A percentile compares a stretch with the other conserved stretches of the same genome.
These are phyloP conservation scores for Molorchus minor DNA, from an alignment of 2,888 invertebrate genomes.

Conservation along the genomic window DNA sequence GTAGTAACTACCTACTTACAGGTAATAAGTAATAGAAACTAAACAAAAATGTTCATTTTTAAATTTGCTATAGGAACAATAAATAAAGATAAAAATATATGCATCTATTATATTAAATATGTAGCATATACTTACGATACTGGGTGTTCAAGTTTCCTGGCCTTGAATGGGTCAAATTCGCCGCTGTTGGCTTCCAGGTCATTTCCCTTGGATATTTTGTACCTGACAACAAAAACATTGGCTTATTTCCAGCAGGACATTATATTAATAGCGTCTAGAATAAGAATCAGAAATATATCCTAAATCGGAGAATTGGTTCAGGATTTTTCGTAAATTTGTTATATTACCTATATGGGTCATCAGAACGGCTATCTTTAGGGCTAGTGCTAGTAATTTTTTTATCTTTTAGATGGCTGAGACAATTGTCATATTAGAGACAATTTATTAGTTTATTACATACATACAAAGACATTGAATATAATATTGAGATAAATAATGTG, in stretches of 20 bases:
- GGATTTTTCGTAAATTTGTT: not conserved
- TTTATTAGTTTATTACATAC: no score
- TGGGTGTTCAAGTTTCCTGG: conserved; percentile 76
- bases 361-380: not conserved
- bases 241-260: not conserved
- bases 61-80: not conserved
- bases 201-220: conserved; percentile 68
- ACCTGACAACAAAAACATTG: conserved; percentile 62
- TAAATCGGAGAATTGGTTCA: not conserved
- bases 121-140: conserved; percentile 75
- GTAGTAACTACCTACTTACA: not conserved
- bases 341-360: not conserved
- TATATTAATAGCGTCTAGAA: not conserved
- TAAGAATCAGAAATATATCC: not conserved
- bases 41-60: not conserved
- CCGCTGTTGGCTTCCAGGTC: conserved; percentile 67
- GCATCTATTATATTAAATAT: not conserved
- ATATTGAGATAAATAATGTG: no score
- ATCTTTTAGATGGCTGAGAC: not conserved
- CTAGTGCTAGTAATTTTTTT: not conserved
- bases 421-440: no score
- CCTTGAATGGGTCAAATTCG: conserved; percentile 79
- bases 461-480: no score
- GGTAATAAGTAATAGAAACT: not conserved
- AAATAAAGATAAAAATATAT: not conserved